Evolutionary conservation across 2,113 vertebrate species (phyloP), one percentile per base, ranked within the genome.

Genomic region (Sphyrna mokarran): DNA sequence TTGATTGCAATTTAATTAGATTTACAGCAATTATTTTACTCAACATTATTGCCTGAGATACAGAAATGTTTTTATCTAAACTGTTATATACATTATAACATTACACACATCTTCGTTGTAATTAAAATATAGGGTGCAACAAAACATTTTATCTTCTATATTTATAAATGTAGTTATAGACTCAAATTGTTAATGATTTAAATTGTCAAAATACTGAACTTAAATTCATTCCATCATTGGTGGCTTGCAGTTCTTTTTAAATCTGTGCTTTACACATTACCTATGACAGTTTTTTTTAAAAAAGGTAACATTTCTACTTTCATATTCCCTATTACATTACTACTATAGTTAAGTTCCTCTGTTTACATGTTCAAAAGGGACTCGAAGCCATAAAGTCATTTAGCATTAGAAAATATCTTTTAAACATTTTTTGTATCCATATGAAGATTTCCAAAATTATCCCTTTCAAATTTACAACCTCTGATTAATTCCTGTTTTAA

Each of bases 1-100:
- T n/a, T 91, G 58, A 63, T n/a, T 91, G 89, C 29, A 91, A 91
- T 66, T n/a, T 66, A 2, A 89, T 89, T 89, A 83, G 20, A 83
- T 40, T 40, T 83, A 20, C 37, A 22, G 80, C 7, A 93, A 66
- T 93, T 93, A 93, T 18, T 93, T 63, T 33, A 14, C 33, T 93
- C 63, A 63, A 58, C 33, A 68, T 68, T 63, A 93, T 20, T 93
- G 40, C 80, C n/a, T 68, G 61, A 33, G 37, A 66, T 93, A 68
- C 22, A 7, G 33, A 66, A 63, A 93, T 22, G 20, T 68, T 93
- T 93, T 91, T 61, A 80, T 80, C 7, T 76, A 76, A 87, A 87
- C 85, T 89, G 48, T 8, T 14, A 26, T 54, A 89, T 54, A 54
- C 48, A 29, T 61, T 58, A 61, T 26, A 58, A 9, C 11, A 89